Evolutionary conservation across 1,140 invertebrate species (phyloP).

Genomic region (Eulimnadia texana): DNA sequence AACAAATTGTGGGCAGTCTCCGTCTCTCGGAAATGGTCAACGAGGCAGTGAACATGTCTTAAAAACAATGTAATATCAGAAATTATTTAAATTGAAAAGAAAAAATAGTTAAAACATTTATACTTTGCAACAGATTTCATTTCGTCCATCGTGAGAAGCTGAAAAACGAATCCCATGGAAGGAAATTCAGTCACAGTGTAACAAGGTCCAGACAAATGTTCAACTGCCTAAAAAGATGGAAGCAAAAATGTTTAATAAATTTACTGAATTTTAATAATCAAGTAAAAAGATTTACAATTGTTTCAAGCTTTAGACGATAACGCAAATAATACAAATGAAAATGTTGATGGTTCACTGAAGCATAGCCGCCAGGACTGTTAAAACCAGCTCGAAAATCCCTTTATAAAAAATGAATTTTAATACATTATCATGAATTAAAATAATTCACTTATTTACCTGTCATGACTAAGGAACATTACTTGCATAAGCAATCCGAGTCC

Average conservation of each 20-base stretch:
- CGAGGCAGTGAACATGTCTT: constrained; percentile 33
- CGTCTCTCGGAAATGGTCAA: constrained; percentile 37
- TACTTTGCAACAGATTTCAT: constrained; percentile 27
- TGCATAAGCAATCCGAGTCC: constrained; percentile 34
- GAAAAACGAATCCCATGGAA: constrained; percentile 45
- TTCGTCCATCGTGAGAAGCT: constrained; percentile 30
- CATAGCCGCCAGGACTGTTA: constrained; percentile 59
- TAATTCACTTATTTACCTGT: constrained; percentile 29
- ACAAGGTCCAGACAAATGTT: constrained; percentile 34
- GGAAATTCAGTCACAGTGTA: constrained; percentile 38
- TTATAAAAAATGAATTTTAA: constrained; percentile 23
- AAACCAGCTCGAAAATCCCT: constrained; percentile 47
- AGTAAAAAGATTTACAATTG: constrained; percentile 36
- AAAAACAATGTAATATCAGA: constrained; percentile 9
- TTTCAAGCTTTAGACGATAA: constrained; percentile 44
- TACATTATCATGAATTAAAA: neutral
- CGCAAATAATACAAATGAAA: constrained; percentile 55
- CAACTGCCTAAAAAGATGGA: constrained; percentile 24
- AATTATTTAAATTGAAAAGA: neutral
- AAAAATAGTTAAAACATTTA: neutral
- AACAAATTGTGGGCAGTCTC: constrained; percentile 51
- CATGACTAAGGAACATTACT: constrained; percentile 34
- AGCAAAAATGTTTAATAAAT: constrained; percentile 6
- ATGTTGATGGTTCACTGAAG: constrained; percentile 68
- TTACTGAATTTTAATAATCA: constrained; percentile 5